Percentiles rank a stretch among this genome's conserved stretches.
Conservation (phyloP, 1,140 invertebrate genomes). For the Drosophila seguyi region DNA sequence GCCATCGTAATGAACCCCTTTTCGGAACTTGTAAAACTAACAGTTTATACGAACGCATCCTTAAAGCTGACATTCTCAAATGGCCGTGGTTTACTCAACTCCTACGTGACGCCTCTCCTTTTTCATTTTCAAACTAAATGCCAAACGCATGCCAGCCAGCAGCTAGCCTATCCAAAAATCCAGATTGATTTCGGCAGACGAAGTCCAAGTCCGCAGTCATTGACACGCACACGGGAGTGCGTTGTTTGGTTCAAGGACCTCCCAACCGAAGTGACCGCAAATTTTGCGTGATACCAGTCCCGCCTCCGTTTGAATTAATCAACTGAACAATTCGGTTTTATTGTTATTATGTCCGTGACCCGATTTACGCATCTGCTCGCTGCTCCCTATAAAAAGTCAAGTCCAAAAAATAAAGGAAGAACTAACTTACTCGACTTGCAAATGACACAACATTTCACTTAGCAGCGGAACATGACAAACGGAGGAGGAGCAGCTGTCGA, state of each 20-base stretch:
- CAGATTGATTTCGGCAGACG: constrained; percentile 65
- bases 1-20: background rate
- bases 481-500: constrained; percentile 23
- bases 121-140: constrained; percentile 5
- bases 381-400: constrained; percentile 20
- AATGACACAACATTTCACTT: constrained; percentile 65
- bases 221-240: constrained; percentile 45
- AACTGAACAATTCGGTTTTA: constrained; percentile 45
- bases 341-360: constrained; percentile 53
- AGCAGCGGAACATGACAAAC: constrained; percentile 48
- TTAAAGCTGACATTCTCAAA: constrained; percentile 18
- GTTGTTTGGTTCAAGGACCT: constrained; percentile 27
- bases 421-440: constrained; percentile 55
- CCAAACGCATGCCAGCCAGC: constrained; percentile 6
- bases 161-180: constrained; percentile 11
- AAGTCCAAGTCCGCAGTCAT: constrained; percentile 39
- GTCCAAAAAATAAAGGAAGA: background rate
- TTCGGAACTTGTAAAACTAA: constrained; percentile 26
- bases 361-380: constrained; percentile 44
- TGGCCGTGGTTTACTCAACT: constrained; percentile 19
- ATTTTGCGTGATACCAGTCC: background rate
- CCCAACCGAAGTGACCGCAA: constrained; percentile 21
- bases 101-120: constrained; percentile 29
- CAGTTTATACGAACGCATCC: constrained; percentile 19
- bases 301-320: constrained; percentile 41